Conservation (phyloP, 2,113 vertebrate genomes). For the Tamias sibiricus region DNA sequence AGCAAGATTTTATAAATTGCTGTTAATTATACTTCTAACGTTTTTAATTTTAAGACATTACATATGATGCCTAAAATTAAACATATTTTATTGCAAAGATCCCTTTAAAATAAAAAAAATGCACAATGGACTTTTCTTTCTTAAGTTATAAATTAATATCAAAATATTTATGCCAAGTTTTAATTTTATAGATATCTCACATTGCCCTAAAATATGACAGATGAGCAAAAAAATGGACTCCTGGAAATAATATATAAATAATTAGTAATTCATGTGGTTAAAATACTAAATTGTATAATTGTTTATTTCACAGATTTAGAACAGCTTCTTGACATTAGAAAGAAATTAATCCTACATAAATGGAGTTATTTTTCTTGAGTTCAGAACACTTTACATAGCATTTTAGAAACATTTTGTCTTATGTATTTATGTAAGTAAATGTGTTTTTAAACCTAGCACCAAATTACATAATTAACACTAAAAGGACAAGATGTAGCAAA, state of each 20-base stretch:
- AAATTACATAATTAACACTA: not conserved
- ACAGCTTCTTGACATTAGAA: not conserved
- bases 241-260: not conserved
- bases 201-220: not conserved
- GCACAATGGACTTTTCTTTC: not conserved
- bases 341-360: not conserved
- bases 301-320: not conserved
- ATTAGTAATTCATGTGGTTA: not conserved
- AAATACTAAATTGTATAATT: not conserved
- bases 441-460: not conserved
- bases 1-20: not conserved
- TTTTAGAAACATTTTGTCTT: not conserved
- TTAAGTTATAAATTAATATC: conserved; percentile 6
- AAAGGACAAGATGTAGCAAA: not conserved
- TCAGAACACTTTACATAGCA: not conserved
- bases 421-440: not conserved
- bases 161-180: not conserved
- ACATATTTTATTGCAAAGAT: not conserved
- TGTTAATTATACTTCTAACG: not conserved
- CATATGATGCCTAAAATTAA: not conserved
- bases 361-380: not conserved
- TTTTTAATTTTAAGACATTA: not conserved
- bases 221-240: not conserved
- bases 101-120: not conserved
- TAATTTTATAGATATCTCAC: not conserved